Conservation (phyloP, 2,888 invertebrate genomes). For the Chouioia cunea region DNA sequence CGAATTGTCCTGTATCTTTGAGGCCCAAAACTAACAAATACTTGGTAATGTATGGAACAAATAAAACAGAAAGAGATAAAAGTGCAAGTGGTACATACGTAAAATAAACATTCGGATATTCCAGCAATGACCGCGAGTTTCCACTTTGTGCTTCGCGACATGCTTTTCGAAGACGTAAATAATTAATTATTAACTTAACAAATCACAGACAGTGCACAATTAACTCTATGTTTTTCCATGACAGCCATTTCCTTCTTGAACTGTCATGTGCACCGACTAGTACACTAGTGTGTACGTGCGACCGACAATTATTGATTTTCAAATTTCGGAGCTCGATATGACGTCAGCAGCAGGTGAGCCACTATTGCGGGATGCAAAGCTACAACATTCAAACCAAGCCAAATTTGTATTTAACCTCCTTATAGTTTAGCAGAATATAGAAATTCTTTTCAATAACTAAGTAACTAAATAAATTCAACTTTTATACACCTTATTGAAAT, state of each 20-base stretch:
- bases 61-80: too few relatives aligned
- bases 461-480: neutral
- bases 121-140: constrained; percentile 65
- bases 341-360: constrained; percentile 57
- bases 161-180: constrained; percentile 51
- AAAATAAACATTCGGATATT: constrained; percentile 64
- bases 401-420: neutral
- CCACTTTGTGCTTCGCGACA: constrained; percentile 61
- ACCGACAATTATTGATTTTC: constrained; percentile 65
- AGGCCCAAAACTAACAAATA: too few relatives aligned
- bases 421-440: too few relatives aligned
- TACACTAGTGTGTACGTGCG: constrained; percentile 26
- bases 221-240: constrained; percentile 61
- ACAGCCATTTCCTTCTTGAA: constrained; percentile 62
- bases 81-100: constrained; percentile 57
- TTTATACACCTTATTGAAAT: neutral
- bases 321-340: constrained; percentile 62
- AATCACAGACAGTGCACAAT: constrained; percentile 54
- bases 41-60: too few relatives aligned
- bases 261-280: constrained; percentile 53
- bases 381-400: constrained; percentile 11
- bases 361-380: constrained; percentile 12
- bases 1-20: too few relatives aligned
- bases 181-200: constrained; percentile 43
- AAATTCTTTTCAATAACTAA: neutral